A percentile compares a stretch with the other conserved stretches of the same genome.
These are phyloP conservation scores for Nomada fabriciana DNA, from an alignment of 2,888 invertebrate species.

Conservation along the genomic window DNA sequence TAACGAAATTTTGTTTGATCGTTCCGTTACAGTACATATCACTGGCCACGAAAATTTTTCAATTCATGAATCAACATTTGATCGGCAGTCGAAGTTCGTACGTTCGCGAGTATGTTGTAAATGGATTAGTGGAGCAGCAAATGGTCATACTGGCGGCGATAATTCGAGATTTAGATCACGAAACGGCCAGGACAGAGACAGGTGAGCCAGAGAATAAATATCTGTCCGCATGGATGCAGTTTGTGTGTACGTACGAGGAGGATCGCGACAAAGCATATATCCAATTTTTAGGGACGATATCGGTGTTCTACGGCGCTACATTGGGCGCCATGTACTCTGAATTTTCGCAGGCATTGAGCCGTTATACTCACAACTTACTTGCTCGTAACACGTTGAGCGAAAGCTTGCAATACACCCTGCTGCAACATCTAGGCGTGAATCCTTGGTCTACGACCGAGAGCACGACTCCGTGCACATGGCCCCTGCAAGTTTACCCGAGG, in stretches of 20 bases:
- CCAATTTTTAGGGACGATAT: slow-evolving; percentile 87
- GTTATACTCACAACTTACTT: slow-evolving; percentile 91
- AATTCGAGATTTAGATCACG: slow-evolving; percentile 95
- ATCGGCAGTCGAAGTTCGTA: slow-evolving; percentile 90
- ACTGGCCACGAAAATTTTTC: slow-evolving; percentile 94
- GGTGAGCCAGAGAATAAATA: slow-evolving; percentile 79
- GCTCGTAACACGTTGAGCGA: slow-evolving; percentile 89
- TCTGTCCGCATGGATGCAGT: not conserved
- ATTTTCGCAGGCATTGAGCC: slow-evolving; percentile 91
- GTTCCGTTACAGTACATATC: slow-evolving; percentile 89
- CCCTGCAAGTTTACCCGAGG: slow-evolving; percentile 91
- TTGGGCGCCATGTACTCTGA: slow-evolving; percentile 90
- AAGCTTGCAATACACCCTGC: slow-evolving; percentile 89
- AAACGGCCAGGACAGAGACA: slow-evolving; percentile 93
- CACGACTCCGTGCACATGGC: slow-evolving; percentile 88
- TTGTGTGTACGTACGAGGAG: not conserved
- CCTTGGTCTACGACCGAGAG: slow-evolving; percentile 88
- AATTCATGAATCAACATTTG: slow-evolving; percentile 93
- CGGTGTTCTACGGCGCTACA: slow-evolving; percentile 89
- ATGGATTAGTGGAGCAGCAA: slow-evolving; percentile 93
- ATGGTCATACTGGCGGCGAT: slow-evolving; percentile 95
- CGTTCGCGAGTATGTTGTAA: slow-evolving; percentile 88
- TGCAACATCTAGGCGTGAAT: slow-evolving; percentile 91
- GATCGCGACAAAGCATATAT: not conserved
- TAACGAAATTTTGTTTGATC: not conserved